Conservation (phyloP, 1,140 invertebrate genomes). For the Gryllus bimaculatus region DNA sequence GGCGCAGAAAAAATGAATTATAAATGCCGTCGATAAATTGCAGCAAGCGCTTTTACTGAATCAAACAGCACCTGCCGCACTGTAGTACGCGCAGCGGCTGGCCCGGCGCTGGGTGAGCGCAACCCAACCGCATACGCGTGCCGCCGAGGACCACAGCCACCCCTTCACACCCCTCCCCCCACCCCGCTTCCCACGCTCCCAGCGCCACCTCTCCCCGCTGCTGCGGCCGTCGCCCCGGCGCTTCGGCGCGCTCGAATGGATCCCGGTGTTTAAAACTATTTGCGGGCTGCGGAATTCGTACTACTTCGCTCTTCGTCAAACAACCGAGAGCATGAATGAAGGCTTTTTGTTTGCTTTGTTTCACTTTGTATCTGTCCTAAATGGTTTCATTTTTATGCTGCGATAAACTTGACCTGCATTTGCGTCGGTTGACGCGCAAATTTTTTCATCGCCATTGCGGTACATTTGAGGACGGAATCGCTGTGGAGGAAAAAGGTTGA, state of each 20-base stretch:
- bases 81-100: background rate
- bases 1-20: background rate
- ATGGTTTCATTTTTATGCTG: slow-evolving; percentile 5
- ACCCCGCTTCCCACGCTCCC: no score
- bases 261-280: background rate
- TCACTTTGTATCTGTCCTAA: background rate
- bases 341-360: background rate
- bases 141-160: background rate
- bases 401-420: slow-evolving; percentile 1
- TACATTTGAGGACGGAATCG: background rate
- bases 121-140: background rate
- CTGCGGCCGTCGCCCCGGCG: no score
- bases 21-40: slow-evolving; percentile 1
- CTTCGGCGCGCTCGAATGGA: background rate
- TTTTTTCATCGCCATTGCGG: background rate
- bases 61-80: background rate
- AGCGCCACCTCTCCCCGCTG: background rate
- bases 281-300: background rate
- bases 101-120: no score
- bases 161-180: background rate
- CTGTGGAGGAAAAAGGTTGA: background rate
- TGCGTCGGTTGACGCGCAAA: background rate
- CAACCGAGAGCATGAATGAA: background rate
- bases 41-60: background rate
- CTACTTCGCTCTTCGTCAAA: background rate